Percentiles rank a stretch among this genome's conserved stretches.
These are phyloP conservation scores for Anthoscopus minutus DNA, from an alignment of 2,113 vertebrate species.

Conservation along the genomic window DNA sequence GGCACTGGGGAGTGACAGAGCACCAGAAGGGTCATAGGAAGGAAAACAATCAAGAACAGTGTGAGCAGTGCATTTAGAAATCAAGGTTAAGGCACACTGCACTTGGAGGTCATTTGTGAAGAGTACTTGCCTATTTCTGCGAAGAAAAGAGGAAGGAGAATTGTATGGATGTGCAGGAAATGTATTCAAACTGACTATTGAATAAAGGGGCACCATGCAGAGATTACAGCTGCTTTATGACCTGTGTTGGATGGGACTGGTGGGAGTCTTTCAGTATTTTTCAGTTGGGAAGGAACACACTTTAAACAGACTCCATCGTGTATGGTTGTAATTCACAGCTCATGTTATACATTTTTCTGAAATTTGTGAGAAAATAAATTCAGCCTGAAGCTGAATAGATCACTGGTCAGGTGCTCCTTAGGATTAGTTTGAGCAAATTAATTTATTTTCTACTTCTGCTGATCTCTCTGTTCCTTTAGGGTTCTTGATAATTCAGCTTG, in stretches of 20 bases:
- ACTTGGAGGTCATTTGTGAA: background rate
- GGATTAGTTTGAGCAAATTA: background rate
- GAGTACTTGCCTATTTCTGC: background rate
- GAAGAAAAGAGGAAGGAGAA: background rate
- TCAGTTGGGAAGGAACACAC: rapidly evolving
- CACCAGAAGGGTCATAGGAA: background rate
- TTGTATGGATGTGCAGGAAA: background rate
- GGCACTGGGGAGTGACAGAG: background rate
- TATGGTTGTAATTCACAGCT: background rate
- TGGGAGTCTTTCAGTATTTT: background rate
- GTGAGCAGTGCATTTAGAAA: background rate
- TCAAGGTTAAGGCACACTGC: background rate
- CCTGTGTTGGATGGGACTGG: background rate
- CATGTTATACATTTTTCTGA: background rate
- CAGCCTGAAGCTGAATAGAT: background rate
- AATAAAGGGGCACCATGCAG: rapidly evolving
- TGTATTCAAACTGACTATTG: background rate
- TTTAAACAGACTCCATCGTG: background rate
- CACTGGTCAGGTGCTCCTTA: background rate
- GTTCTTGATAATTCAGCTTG: background rate
- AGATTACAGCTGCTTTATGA: background rate
- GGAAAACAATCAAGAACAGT: background rate
- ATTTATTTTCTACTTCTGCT: background rate
- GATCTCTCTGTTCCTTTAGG: background rate
- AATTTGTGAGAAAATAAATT: background rate